Percentiles rank a stretch among this genome's conserved stretches.
phyloP scores from a whole-genome alignment of 1,140 invertebrate species.

The Venustaconcha ellipsiformis region DNA sequence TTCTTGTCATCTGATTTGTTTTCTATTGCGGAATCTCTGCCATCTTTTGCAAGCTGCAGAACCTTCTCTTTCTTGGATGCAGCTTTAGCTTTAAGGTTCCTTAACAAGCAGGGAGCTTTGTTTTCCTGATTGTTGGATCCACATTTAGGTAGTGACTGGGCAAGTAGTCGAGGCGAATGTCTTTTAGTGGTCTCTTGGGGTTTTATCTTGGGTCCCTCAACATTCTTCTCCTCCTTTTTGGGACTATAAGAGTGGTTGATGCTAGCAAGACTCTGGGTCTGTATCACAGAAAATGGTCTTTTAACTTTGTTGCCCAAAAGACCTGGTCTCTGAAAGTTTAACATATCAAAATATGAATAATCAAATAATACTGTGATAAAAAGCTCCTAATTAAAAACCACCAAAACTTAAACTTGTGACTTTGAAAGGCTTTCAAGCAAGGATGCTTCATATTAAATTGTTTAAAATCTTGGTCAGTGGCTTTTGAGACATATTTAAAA shows the following conservation, averaged over 20 bases:
- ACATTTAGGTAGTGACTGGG: not conserved
- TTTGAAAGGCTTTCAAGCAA: no score
- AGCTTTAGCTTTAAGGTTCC: not conserved
- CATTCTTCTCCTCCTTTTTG: slow-evolving; percentile 27
- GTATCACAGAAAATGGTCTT: slow-evolving; percentile 42
- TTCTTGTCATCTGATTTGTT: not conserved
- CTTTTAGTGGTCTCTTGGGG: no score
- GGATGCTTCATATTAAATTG: no score
- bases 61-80: no score
- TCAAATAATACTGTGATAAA: no score
- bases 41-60: not conserved
- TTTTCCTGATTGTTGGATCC: not conserved
- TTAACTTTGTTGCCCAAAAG: slow-evolving; percentile 33
- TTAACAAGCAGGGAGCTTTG: not conserved
- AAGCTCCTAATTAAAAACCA: no score
- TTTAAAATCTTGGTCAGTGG: no score
- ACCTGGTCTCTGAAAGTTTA: slow-evolving; percentile 35
- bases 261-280: slow-evolving; percentile 44
- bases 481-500: no score
- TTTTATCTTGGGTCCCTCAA: no score
- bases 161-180: no score
- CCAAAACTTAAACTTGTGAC: no score
- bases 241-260: slow-evolving; percentile 49
- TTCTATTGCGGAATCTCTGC: not conserved
- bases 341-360: not conserved